Evolutionary conservation across 2,888 invertebrate genomes (phyloP).

Genomic region (Achlya flavicornis): DNA sequence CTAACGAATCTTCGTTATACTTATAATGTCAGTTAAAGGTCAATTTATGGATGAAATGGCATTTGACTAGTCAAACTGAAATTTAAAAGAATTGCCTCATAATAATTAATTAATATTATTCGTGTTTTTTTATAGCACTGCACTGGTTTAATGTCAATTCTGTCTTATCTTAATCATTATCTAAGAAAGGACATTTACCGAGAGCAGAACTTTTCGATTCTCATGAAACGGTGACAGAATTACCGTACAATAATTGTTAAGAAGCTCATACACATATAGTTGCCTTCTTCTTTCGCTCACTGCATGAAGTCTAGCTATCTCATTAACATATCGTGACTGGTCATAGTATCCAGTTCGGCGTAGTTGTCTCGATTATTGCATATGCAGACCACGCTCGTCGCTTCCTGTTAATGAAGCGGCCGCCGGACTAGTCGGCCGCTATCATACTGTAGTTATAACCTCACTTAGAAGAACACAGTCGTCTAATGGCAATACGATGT

Average conservation of each 20-base stretch:
- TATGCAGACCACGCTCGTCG: conserved; percentile 63
- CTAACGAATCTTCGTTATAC: not conserved
- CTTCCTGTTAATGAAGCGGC: conserved; percentile 74
- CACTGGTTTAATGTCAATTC: no score
- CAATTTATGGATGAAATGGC: no score
- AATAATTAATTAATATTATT: no score
- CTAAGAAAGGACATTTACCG: no score
- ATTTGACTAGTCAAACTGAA: no score
- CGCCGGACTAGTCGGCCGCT: conserved; percentile 40
- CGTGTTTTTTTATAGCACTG: no score
- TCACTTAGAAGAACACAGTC: not conserved
- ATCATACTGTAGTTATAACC: conserved; percentile 8
- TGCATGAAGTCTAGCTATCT: conserved; percentile 35
- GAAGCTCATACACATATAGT: conserved; percentile 22
- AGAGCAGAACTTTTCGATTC: not conserved
- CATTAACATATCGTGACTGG: conserved; percentile 50
- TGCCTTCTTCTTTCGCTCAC: conserved; percentile 33
- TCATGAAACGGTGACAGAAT: not conserved
- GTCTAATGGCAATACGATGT: not conserved
- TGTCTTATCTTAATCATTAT: no score
- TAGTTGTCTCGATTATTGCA: conserved; percentile 48
- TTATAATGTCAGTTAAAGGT: no score
- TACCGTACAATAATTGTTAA: not conserved
- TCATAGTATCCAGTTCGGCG: conserved; percentile 38
- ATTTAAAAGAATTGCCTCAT: no score